Conservation (phyloP, 2,113 vertebrate species). For the Columba livia region DNA sequence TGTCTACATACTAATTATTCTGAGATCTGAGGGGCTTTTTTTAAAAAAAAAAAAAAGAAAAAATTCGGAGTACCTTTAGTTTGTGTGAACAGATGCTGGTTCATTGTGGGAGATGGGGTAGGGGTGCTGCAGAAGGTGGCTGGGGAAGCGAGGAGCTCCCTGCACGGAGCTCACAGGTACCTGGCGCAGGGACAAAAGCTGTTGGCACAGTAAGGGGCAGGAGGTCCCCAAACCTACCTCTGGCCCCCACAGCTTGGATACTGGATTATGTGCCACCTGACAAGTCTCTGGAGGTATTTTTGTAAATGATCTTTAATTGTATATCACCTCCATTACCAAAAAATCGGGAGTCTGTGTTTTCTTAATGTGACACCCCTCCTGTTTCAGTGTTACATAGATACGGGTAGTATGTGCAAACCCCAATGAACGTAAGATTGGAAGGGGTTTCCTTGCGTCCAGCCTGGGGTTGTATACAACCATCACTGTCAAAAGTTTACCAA, state of each 20-base stretch:
- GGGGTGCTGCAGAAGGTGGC: not conserved
- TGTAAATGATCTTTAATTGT: not conserved
- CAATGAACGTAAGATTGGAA: not conserved
- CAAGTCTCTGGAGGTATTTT: not conserved
- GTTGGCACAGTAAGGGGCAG: rapidly evolving
- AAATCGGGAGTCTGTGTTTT: too few relatives aligned
- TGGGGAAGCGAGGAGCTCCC: not conserved
- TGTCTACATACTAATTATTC: constrained; percentile 55
- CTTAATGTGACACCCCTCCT: not conserved
- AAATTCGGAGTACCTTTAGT: not conserved
- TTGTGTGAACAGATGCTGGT: not conserved
- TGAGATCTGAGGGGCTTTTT: not conserved
- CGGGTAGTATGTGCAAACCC: not conserved
- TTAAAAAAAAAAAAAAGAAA: too few relatives aligned
- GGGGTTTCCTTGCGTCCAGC: not conserved
- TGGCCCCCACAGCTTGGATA: not conserved
- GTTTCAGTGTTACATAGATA: rapidly evolving
- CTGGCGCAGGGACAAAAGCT: rapidly evolving
- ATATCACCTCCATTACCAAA: not conserved
- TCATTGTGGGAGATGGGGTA: not conserved
- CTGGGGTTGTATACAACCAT: not conserved
- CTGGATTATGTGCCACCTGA: not conserved
- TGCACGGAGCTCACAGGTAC: rapidly evolving
- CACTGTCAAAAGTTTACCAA: not conserved
- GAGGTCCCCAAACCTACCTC: not conserved